Conservation (phyloP, 2,113 vertebrate species). For the Plotosus lineatus region DNA sequence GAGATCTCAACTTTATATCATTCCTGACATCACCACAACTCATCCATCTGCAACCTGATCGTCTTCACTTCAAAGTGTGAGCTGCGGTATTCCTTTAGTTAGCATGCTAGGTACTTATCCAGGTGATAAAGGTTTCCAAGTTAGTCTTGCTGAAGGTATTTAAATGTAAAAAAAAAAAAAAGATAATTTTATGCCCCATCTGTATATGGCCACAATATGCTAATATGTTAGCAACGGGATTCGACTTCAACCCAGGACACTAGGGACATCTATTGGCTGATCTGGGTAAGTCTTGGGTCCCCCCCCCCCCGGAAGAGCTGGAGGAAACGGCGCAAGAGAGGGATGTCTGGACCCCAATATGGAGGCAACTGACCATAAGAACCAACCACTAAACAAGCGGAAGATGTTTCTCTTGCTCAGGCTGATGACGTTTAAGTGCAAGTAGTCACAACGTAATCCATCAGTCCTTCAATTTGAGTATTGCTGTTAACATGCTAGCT, state of each 20-base stretch:
- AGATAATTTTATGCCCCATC: neutral
- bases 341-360: too few species aligned
- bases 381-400: too few species aligned
- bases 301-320: too few species aligned
- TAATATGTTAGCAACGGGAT: neutral
- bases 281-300: too few species aligned
- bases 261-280: too few species aligned
- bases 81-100: neutral
- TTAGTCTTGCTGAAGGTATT: neutral
- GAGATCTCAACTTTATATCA: neutral
- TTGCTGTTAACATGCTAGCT: neutral
- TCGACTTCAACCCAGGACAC: too few species aligned
- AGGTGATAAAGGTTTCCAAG: neutral
- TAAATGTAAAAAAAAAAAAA: neutral
- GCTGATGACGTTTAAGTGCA: neutral
- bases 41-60: neutral
- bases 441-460: neutral
- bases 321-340: too few species aligned
- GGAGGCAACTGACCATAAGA: too few species aligned
- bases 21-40: neutral
- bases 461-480: neutral
- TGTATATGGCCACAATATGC: neutral
- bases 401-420: neutral
- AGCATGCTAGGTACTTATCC: neutral
- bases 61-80: neutral